Conservation (phyloP, 1,140 invertebrate genomes). For the Aporrectodea caliginosa region DNA sequence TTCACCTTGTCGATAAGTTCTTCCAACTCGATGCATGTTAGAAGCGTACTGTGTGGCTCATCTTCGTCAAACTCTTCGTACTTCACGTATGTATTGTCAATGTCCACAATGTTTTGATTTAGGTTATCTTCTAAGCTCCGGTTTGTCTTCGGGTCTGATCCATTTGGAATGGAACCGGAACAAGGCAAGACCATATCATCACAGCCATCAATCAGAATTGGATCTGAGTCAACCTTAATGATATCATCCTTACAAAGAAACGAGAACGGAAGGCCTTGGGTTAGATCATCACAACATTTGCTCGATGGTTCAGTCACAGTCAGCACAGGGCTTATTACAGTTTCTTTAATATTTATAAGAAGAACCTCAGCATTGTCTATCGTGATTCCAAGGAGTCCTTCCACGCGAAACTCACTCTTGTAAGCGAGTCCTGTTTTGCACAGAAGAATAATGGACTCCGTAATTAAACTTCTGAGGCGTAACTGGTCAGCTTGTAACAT, state of each 20-base stretch:
- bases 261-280: background rate
- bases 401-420: background rate
- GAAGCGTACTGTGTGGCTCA: background rate
- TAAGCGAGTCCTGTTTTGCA: background rate
- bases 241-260: background rate
- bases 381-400: background rate
- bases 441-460: background rate
- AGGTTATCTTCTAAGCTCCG: background rate
- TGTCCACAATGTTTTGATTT: background rate
- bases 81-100: background rate
- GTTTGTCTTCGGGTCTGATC: background rate
- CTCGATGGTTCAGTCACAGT: background rate
- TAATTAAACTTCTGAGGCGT: background rate
- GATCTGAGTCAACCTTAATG: background rate
- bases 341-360: background rate
- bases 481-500: background rate
- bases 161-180: background rate
- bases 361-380: background rate
- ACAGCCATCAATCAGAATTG: background rate
- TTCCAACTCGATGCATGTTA: background rate
- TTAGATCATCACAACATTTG: background rate
- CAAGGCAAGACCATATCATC: background rate
- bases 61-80: background rate
- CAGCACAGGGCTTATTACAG: background rate
- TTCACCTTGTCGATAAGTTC: background rate